A percentile compares a stretch with the other conserved stretches of the same genome.
These are phyloP conservation scores for Lysandra bellargus DNA, from an alignment of 2,888 invertebrate genomes.

Conservation along the genomic window DNA sequence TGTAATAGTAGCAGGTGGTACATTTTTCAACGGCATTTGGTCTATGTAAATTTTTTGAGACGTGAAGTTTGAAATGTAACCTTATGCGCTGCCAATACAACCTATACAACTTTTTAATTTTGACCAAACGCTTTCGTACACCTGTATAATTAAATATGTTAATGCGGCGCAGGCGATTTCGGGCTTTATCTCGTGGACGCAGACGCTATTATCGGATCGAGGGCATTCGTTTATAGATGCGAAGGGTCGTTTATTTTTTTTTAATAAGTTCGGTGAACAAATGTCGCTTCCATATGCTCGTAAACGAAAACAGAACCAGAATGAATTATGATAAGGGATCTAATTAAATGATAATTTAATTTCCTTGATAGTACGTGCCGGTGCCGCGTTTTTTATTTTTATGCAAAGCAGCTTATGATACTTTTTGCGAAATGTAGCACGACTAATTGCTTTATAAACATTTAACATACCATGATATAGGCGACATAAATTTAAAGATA, in stretches of 20 bases:
- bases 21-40: constrained; percentile 56
- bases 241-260: constrained; percentile 14
- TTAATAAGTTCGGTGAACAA: constrained; percentile 27
- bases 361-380: neutral
- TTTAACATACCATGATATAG: neutral
- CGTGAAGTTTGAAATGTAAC: constrained; percentile 38
- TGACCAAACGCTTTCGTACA: constrained; percentile 24
- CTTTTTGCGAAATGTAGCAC: neutral
- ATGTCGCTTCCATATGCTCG: constrained; percentile 28
- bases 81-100: constrained; percentile 37
- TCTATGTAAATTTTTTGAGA: constrained; percentile 43
- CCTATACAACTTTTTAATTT: constrained; percentile 36
- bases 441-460: neutral
- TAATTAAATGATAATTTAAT: constrained; percentile 20
- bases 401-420: neutral
- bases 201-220: neutral
- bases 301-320: constrained; percentile 14
- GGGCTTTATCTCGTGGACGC: neutral
- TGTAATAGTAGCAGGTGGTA: constrained; percentile 58
- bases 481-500: too few species aligned
- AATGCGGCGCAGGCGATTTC: neutral
- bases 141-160: constrained; percentile 26
- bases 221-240: neutral
- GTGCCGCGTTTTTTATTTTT: neutral
- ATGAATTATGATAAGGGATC: constrained; percentile 24